These are phyloP conservation scores for Morelia viridis DNA, from an alignment of 2,797 vertebrate genomes.

Conservation along the genomic window DNA sequence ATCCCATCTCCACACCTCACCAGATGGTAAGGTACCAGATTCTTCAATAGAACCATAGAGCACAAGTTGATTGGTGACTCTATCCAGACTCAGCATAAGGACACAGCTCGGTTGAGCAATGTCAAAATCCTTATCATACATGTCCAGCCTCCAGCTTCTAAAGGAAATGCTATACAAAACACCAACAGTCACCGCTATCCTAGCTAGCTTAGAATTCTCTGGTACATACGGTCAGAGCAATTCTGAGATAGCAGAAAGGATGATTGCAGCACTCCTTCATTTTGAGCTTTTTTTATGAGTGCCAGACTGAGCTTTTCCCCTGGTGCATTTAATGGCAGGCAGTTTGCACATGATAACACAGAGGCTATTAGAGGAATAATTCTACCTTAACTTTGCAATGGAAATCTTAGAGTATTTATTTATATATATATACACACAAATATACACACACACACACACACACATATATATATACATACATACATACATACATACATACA, in stretches of 20 bases:
- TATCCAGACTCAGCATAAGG: neutral
- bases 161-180: neutral
- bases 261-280: neutral
- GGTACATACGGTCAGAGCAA: neutral
- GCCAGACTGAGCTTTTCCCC: neutral
- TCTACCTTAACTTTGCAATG: too few species aligned
- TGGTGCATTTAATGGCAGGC: neutral
- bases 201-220: neutral
- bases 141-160: neutral
- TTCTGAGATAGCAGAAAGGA: neutral
- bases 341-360: too few species aligned
- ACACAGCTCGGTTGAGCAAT: neutral
- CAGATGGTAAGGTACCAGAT: neutral
- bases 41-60: neutral
- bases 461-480: too few species aligned
- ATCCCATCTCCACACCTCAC: neutral
- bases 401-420: too few species aligned
- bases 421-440: too few species aligned
- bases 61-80: neutral
- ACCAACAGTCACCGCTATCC: neutral
- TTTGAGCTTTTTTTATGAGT: neutral
- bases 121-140: too few species aligned
- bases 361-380: too few species aligned
- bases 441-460: too few species aligned
- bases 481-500: too few species aligned